Base-by-base conservation (phyloP, 2,888 invertebrate genomes). In the Sesia bembeciformis region DNA sequence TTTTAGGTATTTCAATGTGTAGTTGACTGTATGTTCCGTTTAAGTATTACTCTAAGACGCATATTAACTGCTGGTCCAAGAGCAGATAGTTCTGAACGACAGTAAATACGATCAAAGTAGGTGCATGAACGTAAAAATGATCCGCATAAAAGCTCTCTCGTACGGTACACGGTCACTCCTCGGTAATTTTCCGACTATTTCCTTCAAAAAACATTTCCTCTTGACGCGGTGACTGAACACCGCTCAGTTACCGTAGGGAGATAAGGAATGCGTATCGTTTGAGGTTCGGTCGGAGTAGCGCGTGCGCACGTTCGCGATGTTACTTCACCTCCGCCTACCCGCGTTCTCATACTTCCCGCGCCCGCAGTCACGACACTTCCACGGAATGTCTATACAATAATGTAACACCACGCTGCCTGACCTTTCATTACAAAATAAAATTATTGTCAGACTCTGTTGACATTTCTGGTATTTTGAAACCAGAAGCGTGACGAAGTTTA, bases 401-500 rank as follows among this genome's bases (percentile, higher is more conserved):
- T 58, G 56, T 57, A 53, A 57, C 56, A 50, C 38, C 38, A 51
- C 52, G 53, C 49, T 55, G 60, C 61, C 64, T 55, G 60, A 62
- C 64, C 65, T 63, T 66, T 67, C 62, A 60, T 60, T 60, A 63
- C n/a, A 39, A 39, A 52, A 39, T 23, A 39, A 38, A 50, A 64
- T 63, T 62, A 62, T 63, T 68, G 59, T 60, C 56, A 59, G 23
- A 60, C 59, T 60, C 59, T 60, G 64, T 58, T 74, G 76, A 70
- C 71, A 78, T 78, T 76, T 73, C 54, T 59, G 54, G 50, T 60
- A 65, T 73, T 75, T 69, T 64, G 72, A 64, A 74, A 76, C 60
- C 53, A 52, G 43, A 40, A 53, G 61, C 70, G 68, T 68, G 67
- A 68, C 67, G 62, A 67, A 67, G 63, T 59, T 52, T 56, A 57